These are phyloP conservation scores for Brachionus rotundiformis DNA, from an alignment of 1,140 invertebrate species.

Conservation along the genomic window DNA sequence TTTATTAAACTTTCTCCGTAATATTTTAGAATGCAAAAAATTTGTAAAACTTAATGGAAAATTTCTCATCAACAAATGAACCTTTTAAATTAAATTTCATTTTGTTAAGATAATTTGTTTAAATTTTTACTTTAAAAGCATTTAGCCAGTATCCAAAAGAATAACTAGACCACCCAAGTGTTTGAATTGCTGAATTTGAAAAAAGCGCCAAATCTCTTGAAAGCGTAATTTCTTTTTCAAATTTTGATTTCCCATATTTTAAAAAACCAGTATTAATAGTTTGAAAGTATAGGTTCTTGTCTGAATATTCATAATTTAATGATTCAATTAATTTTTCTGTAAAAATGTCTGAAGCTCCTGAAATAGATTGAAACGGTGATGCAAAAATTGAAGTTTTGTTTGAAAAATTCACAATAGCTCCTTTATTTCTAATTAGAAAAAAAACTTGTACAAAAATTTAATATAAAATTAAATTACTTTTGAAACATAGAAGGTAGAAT, in stretches of 20 bases:
- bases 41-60: background rate
- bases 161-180: conserved; percentile 11
- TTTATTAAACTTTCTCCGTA: background rate
- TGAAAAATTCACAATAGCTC: conserved; percentile 20
- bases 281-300: conserved; percentile 31
- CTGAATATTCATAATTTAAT: background rate
- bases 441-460: background rate
- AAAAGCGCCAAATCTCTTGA: background rate
- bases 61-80: background rate
- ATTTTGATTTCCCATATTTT: background rate
- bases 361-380: background rate
- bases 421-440: conserved; percentile 37
- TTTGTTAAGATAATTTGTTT: background rate
- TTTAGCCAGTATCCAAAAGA: conserved; percentile 36
- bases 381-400: background rate
- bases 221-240: background rate
- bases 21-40: background rate
- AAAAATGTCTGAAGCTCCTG: background rate
- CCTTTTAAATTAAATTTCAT: background rate
- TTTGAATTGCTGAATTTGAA: background rate
- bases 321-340: conserved; percentile 39
- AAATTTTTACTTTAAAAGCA: background rate
- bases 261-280: conserved; percentile 12
- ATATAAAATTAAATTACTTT: conserved; percentile 13
- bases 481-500: conserved; percentile 37